These are phyloP conservation scores for Acestrorhynchus altus DNA, from an alignment of 2,797 vertebrate species.

Conservation along the genomic window DNA sequence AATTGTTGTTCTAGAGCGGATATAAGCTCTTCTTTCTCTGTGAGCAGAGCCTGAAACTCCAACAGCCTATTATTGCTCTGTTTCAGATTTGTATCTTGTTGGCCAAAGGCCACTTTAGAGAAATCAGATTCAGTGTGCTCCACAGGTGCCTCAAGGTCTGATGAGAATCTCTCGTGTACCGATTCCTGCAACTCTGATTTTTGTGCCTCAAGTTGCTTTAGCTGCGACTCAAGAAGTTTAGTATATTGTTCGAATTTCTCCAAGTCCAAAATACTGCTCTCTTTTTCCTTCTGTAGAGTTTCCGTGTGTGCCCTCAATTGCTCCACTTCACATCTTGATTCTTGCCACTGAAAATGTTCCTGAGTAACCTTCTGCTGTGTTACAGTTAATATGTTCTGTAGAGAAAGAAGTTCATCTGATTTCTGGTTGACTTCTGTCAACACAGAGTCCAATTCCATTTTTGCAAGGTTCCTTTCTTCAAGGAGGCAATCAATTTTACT, in stretches of 20 bases:
- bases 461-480: conserved; percentile 67
- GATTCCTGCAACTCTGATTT: conserved; percentile 60
- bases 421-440: conserved; percentile 67
- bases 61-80: background rate
- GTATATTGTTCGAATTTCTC: conserved; percentile 70
- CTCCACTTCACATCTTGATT: conserved; percentile 62
- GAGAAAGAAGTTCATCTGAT: conserved; percentile 64
- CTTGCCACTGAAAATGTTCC: conserved; percentile 41
- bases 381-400: conserved; percentile 60
- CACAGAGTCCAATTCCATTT: conserved; percentile 65
- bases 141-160: conserved; percentile 35
- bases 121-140: background rate
- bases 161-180: conserved; percentile 31
- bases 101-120: background rate
- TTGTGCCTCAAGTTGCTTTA: conserved; percentile 63
- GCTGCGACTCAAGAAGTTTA: conserved; percentile 58
- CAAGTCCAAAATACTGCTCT: conserved; percentile 59
- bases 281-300: conserved; percentile 71
- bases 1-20: conserved; percentile 72
- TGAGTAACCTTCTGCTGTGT: conserved; percentile 65
- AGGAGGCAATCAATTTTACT: conserved; percentile 56
- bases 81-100: conserved; percentile 39
- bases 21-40: conserved; percentile 68
- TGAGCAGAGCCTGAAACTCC: conserved; percentile 56
- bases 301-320: conserved; percentile 68